Conservation (phyloP, 2,888 invertebrate genomes). For the Formica aserva region DNA sequence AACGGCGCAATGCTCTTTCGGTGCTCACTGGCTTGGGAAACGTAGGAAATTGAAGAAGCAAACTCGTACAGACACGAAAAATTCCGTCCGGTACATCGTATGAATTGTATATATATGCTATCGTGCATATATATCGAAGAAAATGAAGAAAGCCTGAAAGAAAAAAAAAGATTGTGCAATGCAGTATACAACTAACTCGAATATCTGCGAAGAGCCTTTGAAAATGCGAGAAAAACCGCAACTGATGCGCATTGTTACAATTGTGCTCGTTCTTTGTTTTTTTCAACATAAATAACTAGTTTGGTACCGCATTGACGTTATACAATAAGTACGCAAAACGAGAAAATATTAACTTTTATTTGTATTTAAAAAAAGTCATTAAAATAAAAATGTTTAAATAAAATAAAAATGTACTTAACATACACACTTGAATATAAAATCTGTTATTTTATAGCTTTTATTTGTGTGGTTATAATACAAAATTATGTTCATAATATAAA, state of each 20-base stretch:
- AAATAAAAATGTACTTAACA: neutral
- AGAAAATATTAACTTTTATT: neutral
- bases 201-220: constrained; percentile 7
- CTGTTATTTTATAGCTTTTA: neutral
- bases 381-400: neutral
- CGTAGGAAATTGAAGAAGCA: constrained; percentile 77
- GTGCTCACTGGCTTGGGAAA: constrained; percentile 70
- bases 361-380: neutral
- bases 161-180: constrained; percentile 2
- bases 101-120: constrained; percentile 13
- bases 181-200: constrained; percentile 18
- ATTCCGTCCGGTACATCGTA: constrained; percentile 54
- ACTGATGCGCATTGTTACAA: neutral
- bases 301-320: neutral
- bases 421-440: neutral
- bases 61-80: constrained; percentile 47
- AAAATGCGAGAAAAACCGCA: neutral
- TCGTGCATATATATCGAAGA: constrained; percentile 3
- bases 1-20: constrained; percentile 66
- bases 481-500: neutral
- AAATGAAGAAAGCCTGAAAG: neutral
- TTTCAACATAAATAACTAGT: neutral
- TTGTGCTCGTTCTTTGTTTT: neutral
- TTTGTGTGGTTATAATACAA: neutral
- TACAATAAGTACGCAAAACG: neutral